These are phyloP conservation scores for Eremophila alpestris DNA, from an alignment of 2,797 vertebrate genomes.

Conservation along the genomic window DNA sequence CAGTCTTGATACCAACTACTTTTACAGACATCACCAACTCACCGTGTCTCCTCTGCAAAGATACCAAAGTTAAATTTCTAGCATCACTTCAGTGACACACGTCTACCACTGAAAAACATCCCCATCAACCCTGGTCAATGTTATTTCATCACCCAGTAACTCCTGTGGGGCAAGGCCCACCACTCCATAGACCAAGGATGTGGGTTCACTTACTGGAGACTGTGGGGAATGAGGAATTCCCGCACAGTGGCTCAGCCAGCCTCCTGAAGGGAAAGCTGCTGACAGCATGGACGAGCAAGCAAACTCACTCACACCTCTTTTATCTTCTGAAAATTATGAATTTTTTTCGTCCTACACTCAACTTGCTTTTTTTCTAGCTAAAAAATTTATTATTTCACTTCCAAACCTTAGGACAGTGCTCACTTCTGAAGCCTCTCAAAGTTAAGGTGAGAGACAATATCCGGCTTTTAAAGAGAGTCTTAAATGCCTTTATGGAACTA, in stretches of 20 bases:
- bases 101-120: background rate
- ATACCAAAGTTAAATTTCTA: background rate
- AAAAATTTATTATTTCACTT: background rate
- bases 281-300: background rate
- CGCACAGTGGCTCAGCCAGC: background rate
- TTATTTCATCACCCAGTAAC: background rate
- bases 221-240: background rate
- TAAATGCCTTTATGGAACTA: background rate
- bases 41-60: background rate
- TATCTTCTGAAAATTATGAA: background rate
- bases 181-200: fast-evolving
- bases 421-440: background rate
- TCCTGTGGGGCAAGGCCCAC: background rate
- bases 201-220: background rate
- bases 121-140: background rate
- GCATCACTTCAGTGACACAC: background rate
- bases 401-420: fast-evolving
- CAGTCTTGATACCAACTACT: background rate
- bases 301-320: background rate
- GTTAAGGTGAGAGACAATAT: background rate
- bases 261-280: background rate
- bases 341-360: background rate
- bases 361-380: background rate
- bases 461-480: background rate
- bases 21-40: background rate